Base-by-base conservation (phyloP, 2,113 vertebrate species). In the Morone saxatilis region DNA sequence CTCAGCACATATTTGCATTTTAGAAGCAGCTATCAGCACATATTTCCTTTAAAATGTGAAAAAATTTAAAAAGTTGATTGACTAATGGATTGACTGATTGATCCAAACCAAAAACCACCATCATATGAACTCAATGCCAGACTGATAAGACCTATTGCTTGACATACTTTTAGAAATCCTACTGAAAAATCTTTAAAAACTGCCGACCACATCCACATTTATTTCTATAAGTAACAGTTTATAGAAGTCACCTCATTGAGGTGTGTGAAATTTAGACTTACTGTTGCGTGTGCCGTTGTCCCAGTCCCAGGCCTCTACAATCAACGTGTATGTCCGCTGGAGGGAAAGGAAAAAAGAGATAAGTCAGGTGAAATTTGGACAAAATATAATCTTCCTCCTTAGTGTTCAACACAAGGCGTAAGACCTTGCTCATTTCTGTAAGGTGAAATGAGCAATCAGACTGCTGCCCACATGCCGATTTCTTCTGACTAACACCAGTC, bases 261-360 rank as follows among this genome's bases (percentile, higher is more conserved):
- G 20, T 8, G 43, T 8, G 51, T 40, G 5, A 50, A 20, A 60
- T 69, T 70, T 31, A 41, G 90, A 97, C 98, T 99, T 93, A 99
- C 98, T 94, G 80, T 93, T 86, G 25, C 93, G 96, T 2, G 97
- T 99, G 70, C 73, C 84, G 65, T 99, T 99, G 95, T 99, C 98
- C 98, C 97, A 98, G 89, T 99, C 98, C 97, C 96, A 97, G 69
- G 98, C 98, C 88, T 97, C 97, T 71, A 99, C 81, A 31, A 99
- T 96, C 92, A 99, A 91, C 0, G 98, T 98, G 92, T 96, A 99
- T 0, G 96, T 96, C 82, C 98, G 96, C 98, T 99, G 95, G 67
- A 93, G 25, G 50, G 71, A 86, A 74, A 81, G 17, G 76, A 38
- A 71, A 51, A 71, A 10, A 76, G 3, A 73, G 19, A 45, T 43